Percentiles rank a stretch among this genome's conserved stretches.
These are phyloP conservation scores for Elymnias hypermnestra DNA, from an alignment of 1,140 invertebrate genomes.

Conservation along the genomic window DNA sequence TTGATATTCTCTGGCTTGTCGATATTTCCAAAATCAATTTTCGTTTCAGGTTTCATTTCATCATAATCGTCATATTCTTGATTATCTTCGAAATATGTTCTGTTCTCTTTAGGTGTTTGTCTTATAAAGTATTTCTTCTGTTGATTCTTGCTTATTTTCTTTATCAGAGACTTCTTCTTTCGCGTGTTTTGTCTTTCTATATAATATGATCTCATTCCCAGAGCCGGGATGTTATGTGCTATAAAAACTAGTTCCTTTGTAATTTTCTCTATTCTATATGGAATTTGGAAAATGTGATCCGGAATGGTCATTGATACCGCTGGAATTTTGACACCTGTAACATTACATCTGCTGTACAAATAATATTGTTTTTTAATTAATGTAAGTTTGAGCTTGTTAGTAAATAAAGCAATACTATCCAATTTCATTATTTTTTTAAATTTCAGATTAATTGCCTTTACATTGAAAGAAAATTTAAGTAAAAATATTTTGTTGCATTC, in stretches of 20 bases:
- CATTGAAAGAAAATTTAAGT: too few species aligned
- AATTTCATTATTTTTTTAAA: too few species aligned
- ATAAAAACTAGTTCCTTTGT: slow-evolving; percentile 67
- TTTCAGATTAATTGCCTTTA: too few species aligned
- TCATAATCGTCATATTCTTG: slow-evolving; percentile 27
- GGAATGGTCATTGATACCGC: slow-evolving; percentile 25
- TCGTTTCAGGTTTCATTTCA: slow-evolving; percentile 10
- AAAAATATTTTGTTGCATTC: too few species aligned
- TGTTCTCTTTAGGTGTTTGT: slow-evolving; percentile 20
- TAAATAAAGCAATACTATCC: too few species aligned
- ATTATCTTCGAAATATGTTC: slow-evolving; percentile 5
- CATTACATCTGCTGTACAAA: too few species aligned
- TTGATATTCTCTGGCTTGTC: slow-evolving; percentile 1
- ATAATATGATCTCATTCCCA: slow-evolving; percentile 58
- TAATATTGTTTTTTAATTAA: too few species aligned
- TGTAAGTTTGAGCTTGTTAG: too few species aligned
- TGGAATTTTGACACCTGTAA: slow-evolving; percentile 24
- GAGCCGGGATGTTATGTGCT: slow-evolving; percentile 59
- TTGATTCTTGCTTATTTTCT: slow-evolving; percentile 29
- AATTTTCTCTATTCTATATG: slow-evolving; percentile 17
- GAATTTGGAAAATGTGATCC: slow-evolving; percentile 19
- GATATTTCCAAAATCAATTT: slow-evolving; percentile 13
- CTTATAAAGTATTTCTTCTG: slow-evolving; percentile 32
- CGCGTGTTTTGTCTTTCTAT: slow-evolving; percentile 4
- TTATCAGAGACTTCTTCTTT: slow-evolving; percentile 24